These are phyloP conservation scores for Oophaga pumilio DNA, from an alignment of 2,113 vertebrate genomes.

Conservation along the genomic window DNA sequence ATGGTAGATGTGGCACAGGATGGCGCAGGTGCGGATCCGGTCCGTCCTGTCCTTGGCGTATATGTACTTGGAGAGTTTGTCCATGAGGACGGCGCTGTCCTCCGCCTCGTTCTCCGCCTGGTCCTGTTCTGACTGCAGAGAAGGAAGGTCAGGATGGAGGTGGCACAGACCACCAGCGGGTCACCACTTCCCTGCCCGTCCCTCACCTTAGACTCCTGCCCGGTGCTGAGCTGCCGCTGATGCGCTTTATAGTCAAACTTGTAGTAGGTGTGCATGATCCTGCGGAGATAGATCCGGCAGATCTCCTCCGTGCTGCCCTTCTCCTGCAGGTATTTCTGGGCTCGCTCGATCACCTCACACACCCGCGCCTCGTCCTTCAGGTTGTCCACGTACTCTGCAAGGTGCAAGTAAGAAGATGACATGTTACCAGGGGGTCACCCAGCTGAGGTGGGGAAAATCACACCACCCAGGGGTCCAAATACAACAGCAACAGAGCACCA, in stretches of 20 bases:
- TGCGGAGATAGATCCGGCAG: constrained; percentile 81
- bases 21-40: constrained; percentile 88
- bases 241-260: constrained; percentile 94
- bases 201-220: constrained; percentile 83
- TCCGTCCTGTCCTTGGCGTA: constrained; percentile 89
- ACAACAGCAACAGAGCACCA: too few species aligned
- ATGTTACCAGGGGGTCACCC: too few species aligned
- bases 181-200: too few species aligned
- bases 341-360: constrained; percentile 80
- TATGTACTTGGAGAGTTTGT: constrained; percentile 89
- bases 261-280: constrained; percentile 91
- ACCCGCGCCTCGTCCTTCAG: constrained; percentile 85
- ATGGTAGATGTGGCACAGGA: constrained; percentile 93
- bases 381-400: constrained; percentile 87
- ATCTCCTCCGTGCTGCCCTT: constrained; percentile 87
- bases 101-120: constrained; percentile 86
- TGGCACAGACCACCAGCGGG: too few species aligned
- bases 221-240: constrained; percentile 76
- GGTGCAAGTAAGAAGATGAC: too few species aligned
- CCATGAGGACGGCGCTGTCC: constrained; percentile 86
- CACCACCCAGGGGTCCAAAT: too few species aligned
- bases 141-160: not conserved
- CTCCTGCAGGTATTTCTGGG: constrained; percentile 82
- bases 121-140: constrained; percentile 82
- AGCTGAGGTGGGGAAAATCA: too few species aligned